Conservation (phyloP, 2,113 vertebrate species). For the Pterocles burchelli region DNA sequence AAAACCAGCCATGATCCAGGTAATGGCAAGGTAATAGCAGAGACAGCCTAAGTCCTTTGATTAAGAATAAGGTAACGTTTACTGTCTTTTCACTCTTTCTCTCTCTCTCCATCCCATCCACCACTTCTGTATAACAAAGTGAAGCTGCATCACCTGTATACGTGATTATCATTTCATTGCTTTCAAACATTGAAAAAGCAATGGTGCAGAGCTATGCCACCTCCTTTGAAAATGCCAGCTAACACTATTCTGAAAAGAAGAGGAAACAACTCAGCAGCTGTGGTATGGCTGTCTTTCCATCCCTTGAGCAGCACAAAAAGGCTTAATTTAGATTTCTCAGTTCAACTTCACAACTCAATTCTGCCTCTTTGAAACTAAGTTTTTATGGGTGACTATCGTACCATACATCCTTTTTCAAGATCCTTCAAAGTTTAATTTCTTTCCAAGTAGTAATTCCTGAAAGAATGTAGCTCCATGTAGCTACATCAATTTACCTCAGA, state of each 20-base stretch:
- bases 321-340: background rate
- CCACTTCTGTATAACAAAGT: background rate
- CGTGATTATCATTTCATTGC: background rate
- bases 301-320: background rate
- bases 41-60: background rate
- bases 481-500: background rate
- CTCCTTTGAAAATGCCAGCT: background rate
- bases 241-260: background rate
- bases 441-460: background rate
- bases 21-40: background rate
- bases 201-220: background rate
- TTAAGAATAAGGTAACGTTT: background rate
- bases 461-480: background rate
- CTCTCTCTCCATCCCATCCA: background rate
- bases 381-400: background rate
- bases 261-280: background rate
- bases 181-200: background rate
- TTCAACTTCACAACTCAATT: background rate
- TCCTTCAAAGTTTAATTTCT: background rate
- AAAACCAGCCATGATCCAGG: background rate
- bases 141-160: background rate
- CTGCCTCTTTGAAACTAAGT: background rate
- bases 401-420: background rate
- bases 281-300: background rate
- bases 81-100: background rate